Conservation (phyloP, 2,888 invertebrate genomes). For the Cryptus armator region DNA sequence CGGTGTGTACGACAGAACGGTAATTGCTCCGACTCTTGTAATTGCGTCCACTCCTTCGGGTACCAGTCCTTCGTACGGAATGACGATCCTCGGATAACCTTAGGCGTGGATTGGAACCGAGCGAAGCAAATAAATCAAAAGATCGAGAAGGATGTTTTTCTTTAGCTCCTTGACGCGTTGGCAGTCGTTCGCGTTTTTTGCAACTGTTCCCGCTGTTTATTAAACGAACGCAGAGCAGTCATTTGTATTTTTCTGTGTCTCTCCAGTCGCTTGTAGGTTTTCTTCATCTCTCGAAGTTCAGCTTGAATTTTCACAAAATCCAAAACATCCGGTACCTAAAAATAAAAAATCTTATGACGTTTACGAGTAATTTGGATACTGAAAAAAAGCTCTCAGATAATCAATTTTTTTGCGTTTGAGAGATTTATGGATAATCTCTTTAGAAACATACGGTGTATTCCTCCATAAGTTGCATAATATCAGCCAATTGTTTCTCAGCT, state of each 20-base stretch:
- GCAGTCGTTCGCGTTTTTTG: constrained; percentile 30
- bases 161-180: constrained; percentile 33
- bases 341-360: constrained; percentile 7
- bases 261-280: constrained; percentile 82
- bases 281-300: constrained; percentile 85
- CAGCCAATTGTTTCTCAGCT: constrained; percentile 83
- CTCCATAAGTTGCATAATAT: constrained; percentile 84
- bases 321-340: constrained; percentile 86
- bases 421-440: neutral
- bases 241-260: constrained; percentile 77
- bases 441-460: constrained; percentile 83
- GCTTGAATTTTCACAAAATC: constrained; percentile 87
- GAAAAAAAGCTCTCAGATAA: neutral
- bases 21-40: constrained; percentile 72
- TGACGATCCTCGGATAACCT: neutral
- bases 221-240: constrained; percentile 60
- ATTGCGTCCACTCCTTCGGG: constrained; percentile 70
- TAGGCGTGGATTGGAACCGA: neutral
- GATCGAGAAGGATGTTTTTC: neutral
- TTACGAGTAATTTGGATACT: neutral
- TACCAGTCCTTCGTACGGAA: constrained; percentile 20
- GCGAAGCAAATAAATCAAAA: neutral
- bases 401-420: neutral
- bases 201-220: constrained; percentile 52
- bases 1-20: constrained; percentile 61